Evolutionary conservation across 2,113 vertebrate species (phyloP).

Genomic region (Corythaixoides concolor): DNA sequence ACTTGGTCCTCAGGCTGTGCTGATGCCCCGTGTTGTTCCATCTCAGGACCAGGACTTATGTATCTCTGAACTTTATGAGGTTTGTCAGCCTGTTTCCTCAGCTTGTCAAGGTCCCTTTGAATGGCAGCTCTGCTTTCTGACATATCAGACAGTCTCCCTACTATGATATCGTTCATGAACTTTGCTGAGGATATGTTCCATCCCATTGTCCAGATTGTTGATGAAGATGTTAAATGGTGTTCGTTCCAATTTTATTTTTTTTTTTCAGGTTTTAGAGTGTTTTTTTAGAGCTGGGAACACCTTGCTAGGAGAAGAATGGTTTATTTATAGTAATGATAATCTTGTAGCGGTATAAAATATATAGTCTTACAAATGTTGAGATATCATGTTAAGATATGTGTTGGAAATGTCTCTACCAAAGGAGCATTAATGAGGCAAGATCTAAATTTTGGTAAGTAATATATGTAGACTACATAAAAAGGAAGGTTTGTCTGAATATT

Average conservation of each 20-base stretch:
- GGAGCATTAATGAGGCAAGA: neutral
- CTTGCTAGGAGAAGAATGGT: neutral
- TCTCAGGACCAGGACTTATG: neutral
- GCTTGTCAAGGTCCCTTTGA: neutral
- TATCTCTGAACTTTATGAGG: neutral
- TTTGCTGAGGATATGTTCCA: neutral
- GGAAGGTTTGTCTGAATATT: neutral
- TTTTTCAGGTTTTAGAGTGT: neutral
- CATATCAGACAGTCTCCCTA: neutral
- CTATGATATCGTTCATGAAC: neutral
- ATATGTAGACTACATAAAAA: neutral
- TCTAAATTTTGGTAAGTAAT: neutral
- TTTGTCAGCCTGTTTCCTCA: neutral
- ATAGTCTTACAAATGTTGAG: neutral
- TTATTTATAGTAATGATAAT: neutral
- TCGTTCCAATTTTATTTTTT: neutral
- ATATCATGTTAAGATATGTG: neutral
- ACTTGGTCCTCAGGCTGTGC: neutral
- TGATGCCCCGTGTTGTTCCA: neutral
- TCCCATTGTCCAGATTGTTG: neutral
- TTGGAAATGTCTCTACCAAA: neutral
- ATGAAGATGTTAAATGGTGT: neutral
- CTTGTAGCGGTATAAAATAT: neutral
- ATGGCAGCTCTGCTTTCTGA: neutral
- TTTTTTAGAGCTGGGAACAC: neutral